Conservation (phyloP, 2,113 vertebrate species). For the Eretmochelys imbricata region DNA sequence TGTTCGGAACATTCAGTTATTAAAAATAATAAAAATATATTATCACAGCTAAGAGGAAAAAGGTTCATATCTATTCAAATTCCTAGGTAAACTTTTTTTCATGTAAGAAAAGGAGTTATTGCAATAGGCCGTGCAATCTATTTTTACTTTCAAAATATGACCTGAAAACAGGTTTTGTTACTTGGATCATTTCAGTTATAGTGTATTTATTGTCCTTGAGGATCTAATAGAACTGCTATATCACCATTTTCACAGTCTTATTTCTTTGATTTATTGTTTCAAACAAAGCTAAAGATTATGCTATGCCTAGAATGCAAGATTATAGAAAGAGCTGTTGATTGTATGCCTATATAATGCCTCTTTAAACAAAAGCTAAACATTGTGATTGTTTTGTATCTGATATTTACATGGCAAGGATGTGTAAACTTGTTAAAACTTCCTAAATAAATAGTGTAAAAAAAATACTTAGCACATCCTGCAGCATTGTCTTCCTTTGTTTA, state of each 20-base stretch:
- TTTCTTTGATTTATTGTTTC: accelerated
- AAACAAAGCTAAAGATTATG: accelerated
- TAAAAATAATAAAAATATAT: not conserved
- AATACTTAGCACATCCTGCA: accelerated
- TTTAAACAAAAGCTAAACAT: not conserved
- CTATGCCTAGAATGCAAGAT: accelerated
- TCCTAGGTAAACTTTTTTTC: not conserved
- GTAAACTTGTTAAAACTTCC: not conserved
- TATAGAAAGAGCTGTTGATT: not conserved
- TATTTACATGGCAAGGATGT: not conserved
- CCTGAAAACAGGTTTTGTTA: accelerated
- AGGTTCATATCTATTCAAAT: not conserved
- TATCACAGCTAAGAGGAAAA: not conserved
- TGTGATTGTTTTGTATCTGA: not conserved
- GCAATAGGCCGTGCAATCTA: accelerated
- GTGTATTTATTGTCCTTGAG: accelerated
- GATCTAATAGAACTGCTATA: accelerated
- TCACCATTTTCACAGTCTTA: accelerated
- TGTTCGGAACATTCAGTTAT: accelerated
- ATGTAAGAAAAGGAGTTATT: accelerated
- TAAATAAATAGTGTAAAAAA: accelerated
- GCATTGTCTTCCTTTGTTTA: accelerated
- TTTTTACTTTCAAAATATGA: accelerated
- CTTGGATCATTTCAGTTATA: accelerated
- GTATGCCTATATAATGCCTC: not conserved